Conservation (phyloP, 2,888 invertebrate genomes). For the Cryptosula pallasiana region DNA sequence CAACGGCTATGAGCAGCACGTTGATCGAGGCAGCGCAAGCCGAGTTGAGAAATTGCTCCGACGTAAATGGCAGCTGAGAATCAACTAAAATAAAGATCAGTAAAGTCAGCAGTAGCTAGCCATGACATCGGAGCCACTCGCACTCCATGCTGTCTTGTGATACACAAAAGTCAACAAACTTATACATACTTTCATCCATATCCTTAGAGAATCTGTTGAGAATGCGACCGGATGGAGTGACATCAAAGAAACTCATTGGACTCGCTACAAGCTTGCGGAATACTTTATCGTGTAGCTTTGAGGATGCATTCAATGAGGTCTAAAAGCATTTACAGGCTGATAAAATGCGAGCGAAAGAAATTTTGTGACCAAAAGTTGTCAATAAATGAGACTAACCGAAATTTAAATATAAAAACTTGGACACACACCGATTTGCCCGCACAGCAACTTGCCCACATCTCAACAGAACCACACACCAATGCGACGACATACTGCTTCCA, state of each 20-base stretch:
- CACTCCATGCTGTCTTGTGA: too few species aligned
- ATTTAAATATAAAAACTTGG: not conserved
- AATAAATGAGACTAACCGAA: not conserved
- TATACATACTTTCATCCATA: slow-evolving; percentile 51
- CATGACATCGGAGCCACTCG: too few species aligned
- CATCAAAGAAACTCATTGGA: slow-evolving; percentile 48
- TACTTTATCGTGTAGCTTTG: slow-evolving; percentile 57
- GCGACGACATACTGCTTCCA: not conserved
- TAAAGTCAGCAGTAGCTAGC: too few species aligned
- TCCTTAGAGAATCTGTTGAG: slow-evolving; percentile 50
- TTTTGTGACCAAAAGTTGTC: not conserved
- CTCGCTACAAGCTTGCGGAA: slow-evolving; percentile 50
- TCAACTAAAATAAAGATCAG: slow-evolving; percentile 56
- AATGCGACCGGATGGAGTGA: slow-evolving; percentile 45
- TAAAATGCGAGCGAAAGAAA: not conserved
- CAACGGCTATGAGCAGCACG: slow-evolving; percentile 74
- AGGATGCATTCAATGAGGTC: slow-evolving; percentile 58
- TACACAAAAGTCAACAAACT: too few species aligned
- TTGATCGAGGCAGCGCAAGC: slow-evolving; percentile 67
- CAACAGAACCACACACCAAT: not conserved
- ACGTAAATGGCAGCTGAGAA: slow-evolving; percentile 56
- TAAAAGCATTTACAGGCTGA: slow-evolving; percentile 28
- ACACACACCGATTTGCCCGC: not conserved
- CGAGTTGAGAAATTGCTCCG: slow-evolving; percentile 60
- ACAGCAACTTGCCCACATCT: not conserved